Percentiles rank a stretch among this genome's conserved stretches.
These are phyloP conservation scores for Gopherus evgoodei DNA, from an alignment of 2,113 vertebrate species.

Conservation along the genomic window DNA sequence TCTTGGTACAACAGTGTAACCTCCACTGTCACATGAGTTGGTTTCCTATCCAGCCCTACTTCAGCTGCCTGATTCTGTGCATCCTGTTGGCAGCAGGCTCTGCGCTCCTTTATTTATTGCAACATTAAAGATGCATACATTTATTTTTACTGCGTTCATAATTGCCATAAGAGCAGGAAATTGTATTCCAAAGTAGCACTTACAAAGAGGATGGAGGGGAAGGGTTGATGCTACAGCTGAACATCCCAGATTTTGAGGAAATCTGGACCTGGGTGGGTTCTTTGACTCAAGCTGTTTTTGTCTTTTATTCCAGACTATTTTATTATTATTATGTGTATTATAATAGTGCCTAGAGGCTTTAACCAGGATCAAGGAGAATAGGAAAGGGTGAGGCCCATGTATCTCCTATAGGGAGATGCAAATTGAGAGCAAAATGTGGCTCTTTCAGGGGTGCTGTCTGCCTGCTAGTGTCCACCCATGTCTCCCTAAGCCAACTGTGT, in stretches of 20 bases:
- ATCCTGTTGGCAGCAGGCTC: constrained; percentile 62
- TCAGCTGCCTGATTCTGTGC: constrained; percentile 35
- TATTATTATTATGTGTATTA: background rate
- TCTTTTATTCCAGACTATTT: background rate
- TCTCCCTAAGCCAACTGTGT: background rate
- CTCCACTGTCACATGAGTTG: constrained; percentile 53
- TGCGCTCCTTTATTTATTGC: constrained; percentile 69
- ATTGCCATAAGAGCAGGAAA: constrained; percentile 61
- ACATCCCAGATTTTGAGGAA: too few relatives aligned
- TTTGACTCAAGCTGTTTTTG: background rate
- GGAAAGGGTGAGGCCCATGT: background rate
- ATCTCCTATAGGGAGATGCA: background rate
- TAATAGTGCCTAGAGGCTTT: background rate
- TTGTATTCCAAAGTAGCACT: background rate
- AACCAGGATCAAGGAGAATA: background rate
- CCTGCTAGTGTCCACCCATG: background rate
- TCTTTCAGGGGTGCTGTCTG: background rate
- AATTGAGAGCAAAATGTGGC: background rate
- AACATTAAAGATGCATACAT: constrained; percentile 71
- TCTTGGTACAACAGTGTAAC: constrained; percentile 58
- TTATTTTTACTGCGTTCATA: constrained; percentile 72
- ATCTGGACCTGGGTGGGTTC: background rate
- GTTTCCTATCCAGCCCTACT: constrained; percentile 36
- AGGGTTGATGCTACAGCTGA: accelerated
- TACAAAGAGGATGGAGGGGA: accelerated